Conservation (phyloP, 2,113 vertebrate genomes). For the Blennius ocellaris region DNA sequence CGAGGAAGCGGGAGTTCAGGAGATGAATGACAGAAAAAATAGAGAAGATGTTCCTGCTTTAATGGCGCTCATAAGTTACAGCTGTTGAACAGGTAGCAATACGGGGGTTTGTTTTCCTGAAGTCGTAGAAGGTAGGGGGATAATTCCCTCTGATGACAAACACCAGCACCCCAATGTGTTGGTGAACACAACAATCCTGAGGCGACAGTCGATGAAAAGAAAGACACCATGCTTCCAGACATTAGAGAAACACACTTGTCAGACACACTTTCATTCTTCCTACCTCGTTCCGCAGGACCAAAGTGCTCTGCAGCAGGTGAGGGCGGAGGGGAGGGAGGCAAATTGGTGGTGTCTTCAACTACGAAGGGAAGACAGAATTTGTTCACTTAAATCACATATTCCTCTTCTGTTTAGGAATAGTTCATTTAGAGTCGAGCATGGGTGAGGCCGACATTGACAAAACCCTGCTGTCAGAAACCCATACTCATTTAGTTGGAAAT, state of each 20-base stretch:
- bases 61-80: constrained; percentile 24
- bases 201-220: constrained; percentile 26
- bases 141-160: constrained; percentile 6
- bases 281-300: constrained; percentile 94
- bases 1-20: constrained; percentile 49
- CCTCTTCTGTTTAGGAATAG: background rate
- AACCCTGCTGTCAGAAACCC: background rate
- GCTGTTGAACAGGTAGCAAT: constrained; percentile 16
- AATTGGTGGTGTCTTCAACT: constrained; percentile 96
- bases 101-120: constrained; percentile 36
- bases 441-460: background rate
- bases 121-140: background rate
- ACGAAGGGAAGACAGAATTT: constrained; percentile 50
- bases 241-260: constrained; percentile 25
- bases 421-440: no score
- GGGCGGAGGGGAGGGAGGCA: constrained; percentile 97
- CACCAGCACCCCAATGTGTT: constrained; percentile 30
- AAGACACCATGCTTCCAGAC: constrained; percentile 20
- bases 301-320: constrained; percentile 96
- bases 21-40: constrained; percentile 63
- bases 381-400: constrained; percentile 2
- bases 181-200: constrained; percentile 32
- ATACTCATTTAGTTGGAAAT: background rate
- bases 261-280: constrained; percentile 69
- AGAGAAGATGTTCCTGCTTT: constrained; percentile 49